Base-by-base conservation (phyloP, 2,797 vertebrate genomes). In the Limnodromus scolopaceus region DNA sequence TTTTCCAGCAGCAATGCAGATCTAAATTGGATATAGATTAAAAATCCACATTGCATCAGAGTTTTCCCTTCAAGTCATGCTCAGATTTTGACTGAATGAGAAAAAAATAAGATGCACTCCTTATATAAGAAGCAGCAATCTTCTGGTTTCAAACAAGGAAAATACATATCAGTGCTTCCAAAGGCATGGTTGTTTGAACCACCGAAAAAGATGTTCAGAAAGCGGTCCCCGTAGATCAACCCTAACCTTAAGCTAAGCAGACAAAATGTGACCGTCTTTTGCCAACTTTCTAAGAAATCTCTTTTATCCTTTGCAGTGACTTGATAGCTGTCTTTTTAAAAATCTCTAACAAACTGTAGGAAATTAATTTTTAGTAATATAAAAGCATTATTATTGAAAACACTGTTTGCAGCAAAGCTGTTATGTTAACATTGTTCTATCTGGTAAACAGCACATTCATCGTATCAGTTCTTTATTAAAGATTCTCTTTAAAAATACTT, bases 401-500 rank as follows among this genome's bases (percentile, higher is more conserved):
- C 64, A 77, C 10, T 60, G 43, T 28, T 71, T 84, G 38, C 51
- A 87, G 65, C 55, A 84, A 79, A 84, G 58, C 20, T 72, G 45
- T 78, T 69, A 48, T 3, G 13, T 68, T 72, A 78, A 45, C 51
- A 48, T 51, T 48, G 24, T 14, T 57, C 10, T 19, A 43, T 41
- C 41, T 49, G 60, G 27, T 75, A 57, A 91, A 82, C 0, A 92
- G 66, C 61, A 93, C 20, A 77, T 66, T 77, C 71, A 81, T n/a
- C 2, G 0, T 13, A 87, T 20, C 4, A 9, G 25, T 53, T 75
- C 28, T 77, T 95, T 69, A 86, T 18, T 39, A 55, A 71, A 90
- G 84, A 53, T 32, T n/a, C 10, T 28, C 45, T 58, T 87, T 41
- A 20, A 92, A 95, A 96, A 92, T 60, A 79, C n/a, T 95, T 92